These are phyloP conservation scores for Alosa sapidissima DNA, from an alignment of 2,797 vertebrate species.

Conservation along the genomic window DNA sequence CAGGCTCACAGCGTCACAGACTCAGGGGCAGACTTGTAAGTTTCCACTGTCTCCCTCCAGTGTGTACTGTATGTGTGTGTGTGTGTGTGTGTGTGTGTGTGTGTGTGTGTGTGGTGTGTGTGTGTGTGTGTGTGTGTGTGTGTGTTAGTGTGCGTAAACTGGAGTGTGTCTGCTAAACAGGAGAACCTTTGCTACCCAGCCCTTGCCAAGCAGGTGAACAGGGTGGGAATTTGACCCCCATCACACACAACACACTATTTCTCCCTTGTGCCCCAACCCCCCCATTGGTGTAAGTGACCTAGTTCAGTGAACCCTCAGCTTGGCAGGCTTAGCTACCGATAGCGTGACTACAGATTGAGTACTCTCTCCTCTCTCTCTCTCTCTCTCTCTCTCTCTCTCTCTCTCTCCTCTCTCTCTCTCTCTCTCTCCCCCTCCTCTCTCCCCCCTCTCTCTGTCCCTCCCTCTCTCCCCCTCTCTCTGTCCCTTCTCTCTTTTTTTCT, in stretches of 20 bases:
- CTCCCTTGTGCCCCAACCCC: not conserved
- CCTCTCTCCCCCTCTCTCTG: too few species aligned
- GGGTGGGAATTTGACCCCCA: conserved; percentile 5
- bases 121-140: too few species aligned
- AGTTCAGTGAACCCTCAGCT: conserved; percentile 46
- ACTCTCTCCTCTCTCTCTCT: too few species aligned
- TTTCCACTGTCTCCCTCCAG: conserved; percentile 37
- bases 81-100: too few species aligned
- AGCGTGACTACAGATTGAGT: conserved; percentile 37
- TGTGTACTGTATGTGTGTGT: not conserved
- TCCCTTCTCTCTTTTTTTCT: too few species aligned
- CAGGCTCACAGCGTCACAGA: not conserved
- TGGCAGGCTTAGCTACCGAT: conserved; percentile 40
- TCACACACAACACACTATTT: not conserved
- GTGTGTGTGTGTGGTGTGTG: too few species aligned
- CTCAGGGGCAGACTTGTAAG: conserved; percentile 26
- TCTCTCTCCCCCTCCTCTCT: too few species aligned
- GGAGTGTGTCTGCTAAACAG: not conserved
- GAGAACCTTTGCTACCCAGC: not conserved
- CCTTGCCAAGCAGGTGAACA: conserved; percentile 35
- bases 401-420: too few species aligned
- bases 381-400: too few species aligned
- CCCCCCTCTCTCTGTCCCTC: too few species aligned
- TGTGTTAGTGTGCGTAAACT: not conserved
- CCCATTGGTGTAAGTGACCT: conserved; percentile 38